Evolutionary conservation across 2,797 vertebrate species (phyloP), one percentile per base, ranked within the genome.

Genomic region (Anniella stebbinsi): DNA sequence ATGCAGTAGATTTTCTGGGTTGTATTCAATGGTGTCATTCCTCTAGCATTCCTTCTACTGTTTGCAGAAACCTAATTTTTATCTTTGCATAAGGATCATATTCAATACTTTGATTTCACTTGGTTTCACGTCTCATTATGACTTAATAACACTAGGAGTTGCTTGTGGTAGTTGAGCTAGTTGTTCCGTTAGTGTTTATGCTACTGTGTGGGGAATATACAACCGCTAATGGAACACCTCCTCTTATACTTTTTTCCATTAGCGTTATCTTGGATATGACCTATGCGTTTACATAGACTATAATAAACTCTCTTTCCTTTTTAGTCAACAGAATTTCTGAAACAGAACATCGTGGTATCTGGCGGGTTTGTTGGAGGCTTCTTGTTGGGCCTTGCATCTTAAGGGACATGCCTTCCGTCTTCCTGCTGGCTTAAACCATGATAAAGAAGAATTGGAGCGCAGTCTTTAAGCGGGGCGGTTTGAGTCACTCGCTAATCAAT

Each of bases 331-430:
- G 98, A 98, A 94, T 99, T 99, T 96, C 97, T 99, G 96, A 99
- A 99, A 96, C 98, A 99, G 94, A 99, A 99, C 96, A 98, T 99
- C 11, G 98, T 99, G 48, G 97, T 99, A 91, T 99, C 99, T n/a
- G 98, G 98, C 90, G 98, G 98, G 84, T 99, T 99, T 96, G 96
- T 99, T 38, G 99, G 99, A 96, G 99, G 99, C 87, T 99, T 99
- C 97, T 97, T 99, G 96, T 96, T 99, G 33, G 99, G 99, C 90
- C 97, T 99, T 95, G 99, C 98, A 0, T 99, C 98, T 2, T 99
- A 98, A 88, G 91, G 91, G 92, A 95, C 87, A 67, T 15, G 81
- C 83, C 54, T 21, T 3, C 0, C 81, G 81, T 91, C 87, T 38
- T 89, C 91, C 48, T 2, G 86, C 17, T 75, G 93, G 82, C 83